These are phyloP conservation scores for Columba livia DNA, from an alignment of 2,113 vertebrate species.

Conservation along the genomic window DNA sequence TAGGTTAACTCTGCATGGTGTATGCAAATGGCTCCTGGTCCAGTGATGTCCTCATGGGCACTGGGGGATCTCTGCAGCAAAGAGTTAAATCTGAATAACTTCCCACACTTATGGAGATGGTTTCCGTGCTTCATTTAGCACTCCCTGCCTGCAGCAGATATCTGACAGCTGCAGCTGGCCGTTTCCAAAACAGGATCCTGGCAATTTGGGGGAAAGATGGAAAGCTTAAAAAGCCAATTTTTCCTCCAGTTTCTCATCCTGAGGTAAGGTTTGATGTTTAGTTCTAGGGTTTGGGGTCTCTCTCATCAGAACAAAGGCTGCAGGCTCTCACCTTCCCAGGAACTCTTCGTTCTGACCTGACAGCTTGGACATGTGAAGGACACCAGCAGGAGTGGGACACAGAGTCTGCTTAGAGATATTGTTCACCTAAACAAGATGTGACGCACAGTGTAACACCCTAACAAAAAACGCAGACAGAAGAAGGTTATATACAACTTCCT, in stretches of 20 bases:
- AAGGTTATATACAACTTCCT: not conserved
- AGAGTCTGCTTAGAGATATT: not conserved
- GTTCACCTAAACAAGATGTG: not conserved
- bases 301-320: not conserved
- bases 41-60: not conserved
- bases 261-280: not conserved
- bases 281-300: not conserved
- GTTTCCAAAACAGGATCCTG: not conserved
- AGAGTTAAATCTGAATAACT: not conserved
- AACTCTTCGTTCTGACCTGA: not conserved
- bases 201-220: not conserved
- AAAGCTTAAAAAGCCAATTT: not conserved
- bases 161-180: not conserved
- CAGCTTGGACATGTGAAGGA: accelerated
- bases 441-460: not conserved
- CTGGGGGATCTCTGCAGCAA: not conserved
- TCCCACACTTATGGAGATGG: not conserved
- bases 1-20: not conserved
- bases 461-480: not conserved
- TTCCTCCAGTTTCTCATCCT: not conserved
- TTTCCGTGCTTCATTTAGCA: not conserved
- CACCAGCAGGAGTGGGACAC: not conserved
- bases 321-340: not conserved
- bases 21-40: not conserved
- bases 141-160: not conserved